Evolutionary conservation across 2,113 vertebrate genomes (phyloP).

Genomic region (Hemicordylus capensis): DNA sequence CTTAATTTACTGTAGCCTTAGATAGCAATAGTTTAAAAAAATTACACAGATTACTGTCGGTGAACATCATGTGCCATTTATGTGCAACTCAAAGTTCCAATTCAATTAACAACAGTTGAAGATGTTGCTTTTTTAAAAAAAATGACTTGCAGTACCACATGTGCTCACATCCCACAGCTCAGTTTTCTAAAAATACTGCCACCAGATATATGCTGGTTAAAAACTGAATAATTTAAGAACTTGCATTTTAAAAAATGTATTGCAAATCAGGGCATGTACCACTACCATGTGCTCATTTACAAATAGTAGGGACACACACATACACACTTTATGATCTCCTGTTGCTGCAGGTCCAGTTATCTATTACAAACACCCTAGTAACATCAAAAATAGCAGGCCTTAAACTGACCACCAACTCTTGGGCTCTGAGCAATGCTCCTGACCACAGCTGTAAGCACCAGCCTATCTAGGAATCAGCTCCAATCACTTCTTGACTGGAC

Average conservation of each 20-base stretch:
- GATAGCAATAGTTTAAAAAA: background rate
- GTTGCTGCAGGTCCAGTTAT: background rate
- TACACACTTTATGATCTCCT: no score
- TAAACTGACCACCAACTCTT: background rate
- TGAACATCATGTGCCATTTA: background rate
- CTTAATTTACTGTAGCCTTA: background rate
- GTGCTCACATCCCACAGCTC: background rate
- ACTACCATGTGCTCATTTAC: background rate
- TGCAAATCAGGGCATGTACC: background rate
- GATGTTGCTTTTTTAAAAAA: background rate
- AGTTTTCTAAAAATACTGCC: background rate
- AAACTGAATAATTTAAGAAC: background rate
- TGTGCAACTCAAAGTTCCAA: background rate
- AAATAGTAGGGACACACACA: no score
- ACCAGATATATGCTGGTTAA: background rate
- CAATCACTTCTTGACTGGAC: background rate
- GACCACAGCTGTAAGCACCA: background rate
- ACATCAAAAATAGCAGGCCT: background rate
- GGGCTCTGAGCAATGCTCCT: background rate
- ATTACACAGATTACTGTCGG: background rate
- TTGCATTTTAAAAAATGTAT: background rate
- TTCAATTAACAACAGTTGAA: slow-evolving; percentile 11
- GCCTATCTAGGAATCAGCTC: background rate
- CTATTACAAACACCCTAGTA: background rate
- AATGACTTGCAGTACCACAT: background rate